phyloP scores from a whole-genome alignment of 2,888 invertebrate species.

The Tinea pellionella region DNA sequence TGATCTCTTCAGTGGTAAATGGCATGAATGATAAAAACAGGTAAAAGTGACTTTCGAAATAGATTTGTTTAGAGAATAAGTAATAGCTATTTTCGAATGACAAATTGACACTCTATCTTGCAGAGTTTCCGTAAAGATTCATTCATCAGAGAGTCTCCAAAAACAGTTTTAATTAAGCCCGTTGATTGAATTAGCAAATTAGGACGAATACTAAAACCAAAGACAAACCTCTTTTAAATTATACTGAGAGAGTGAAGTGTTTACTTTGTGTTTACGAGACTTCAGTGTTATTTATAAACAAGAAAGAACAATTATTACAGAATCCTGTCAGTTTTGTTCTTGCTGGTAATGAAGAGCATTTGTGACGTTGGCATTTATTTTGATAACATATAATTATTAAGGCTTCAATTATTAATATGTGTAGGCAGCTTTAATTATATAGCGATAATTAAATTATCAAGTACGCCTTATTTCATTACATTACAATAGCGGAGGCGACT shows the following conservation, averaged over 20 bases:
- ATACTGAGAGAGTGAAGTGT: constrained; percentile 20
- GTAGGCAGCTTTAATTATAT: too few species aligned
- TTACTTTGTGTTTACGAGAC: constrained; percentile 24
- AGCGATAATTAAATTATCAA: too few species aligned
- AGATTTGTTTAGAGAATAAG: too few species aligned
- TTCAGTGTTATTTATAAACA: constrained; percentile 20
- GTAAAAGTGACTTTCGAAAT: too few species aligned
- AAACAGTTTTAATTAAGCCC: constrained; percentile 15
- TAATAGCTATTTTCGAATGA: too few species aligned
- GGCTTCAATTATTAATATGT: too few species aligned
- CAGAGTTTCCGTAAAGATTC: not conserved
- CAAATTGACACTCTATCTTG: not conserved
- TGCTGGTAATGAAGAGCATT: not conserved
- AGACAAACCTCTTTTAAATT: constrained; percentile 12
- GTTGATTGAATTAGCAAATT: constrained; percentile 15
- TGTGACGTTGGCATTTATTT: not conserved
- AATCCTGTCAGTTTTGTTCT: not conserved
- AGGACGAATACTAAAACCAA: constrained; percentile 10
- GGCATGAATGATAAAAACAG: too few species aligned
- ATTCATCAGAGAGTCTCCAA: not conserved
- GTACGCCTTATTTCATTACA: too few species aligned
- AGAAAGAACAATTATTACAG: constrained; percentile 19
- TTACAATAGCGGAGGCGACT: too few species aligned
- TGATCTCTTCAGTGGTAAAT: too few species aligned
- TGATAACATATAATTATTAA: too few species aligned